These are phyloP conservation scores for Synanthedon tipuliformis DNA, from an alignment of 2,888 invertebrate species.

Conservation along the genomic window DNA sequence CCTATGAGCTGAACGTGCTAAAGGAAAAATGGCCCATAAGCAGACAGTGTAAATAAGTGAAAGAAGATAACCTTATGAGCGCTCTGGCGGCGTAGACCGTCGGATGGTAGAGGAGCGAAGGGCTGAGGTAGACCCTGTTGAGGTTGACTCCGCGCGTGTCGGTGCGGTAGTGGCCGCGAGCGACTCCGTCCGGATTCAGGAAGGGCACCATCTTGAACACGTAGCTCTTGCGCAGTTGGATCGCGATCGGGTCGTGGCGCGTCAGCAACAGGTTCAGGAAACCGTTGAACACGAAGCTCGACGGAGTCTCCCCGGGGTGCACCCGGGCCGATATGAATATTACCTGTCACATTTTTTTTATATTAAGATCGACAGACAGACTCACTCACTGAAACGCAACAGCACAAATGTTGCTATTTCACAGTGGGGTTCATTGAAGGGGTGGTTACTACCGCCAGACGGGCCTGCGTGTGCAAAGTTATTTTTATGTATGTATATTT, in stretches of 20 bases:
- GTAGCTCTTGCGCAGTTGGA: conserved; percentile 77
- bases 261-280: conserved; percentile 82
- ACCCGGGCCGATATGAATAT: conserved; percentile 89
- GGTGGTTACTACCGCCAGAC: too few relatives aligned
- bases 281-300: conserved; percentile 91
- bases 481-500: too few relatives aligned
- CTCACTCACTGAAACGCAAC: too few relatives aligned
- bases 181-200: conserved; percentile 92
- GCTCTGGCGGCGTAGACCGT: conserved; percentile 87
- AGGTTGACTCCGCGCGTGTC: conserved; percentile 90
- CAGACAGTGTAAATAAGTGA: too few relatives aligned
- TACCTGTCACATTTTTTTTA: too few relatives aligned
- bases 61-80: conserved; percentile 69
- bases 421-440: too few relatives aligned
- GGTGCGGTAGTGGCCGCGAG: conserved; percentile 85
- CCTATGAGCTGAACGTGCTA: too few relatives aligned
- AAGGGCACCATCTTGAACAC: conserved; percentile 93
- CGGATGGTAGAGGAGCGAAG: conserved; percentile 80
- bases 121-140: conserved; percentile 87
- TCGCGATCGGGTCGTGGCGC: conserved; percentile 80
- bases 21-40: too few relatives aligned
- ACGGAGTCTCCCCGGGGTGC: conserved; percentile 93
- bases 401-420: too few relatives aligned
- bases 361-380: too few relatives aligned
- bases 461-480: too few relatives aligned